A percentile compares a stretch with the other conserved stretches of the same genome.
These are phyloP conservation scores for zebrafish (Danio rerio) DNA, from an alignment of 2,113 vertebrate genomes.

Conservation along the genomic window DNA sequence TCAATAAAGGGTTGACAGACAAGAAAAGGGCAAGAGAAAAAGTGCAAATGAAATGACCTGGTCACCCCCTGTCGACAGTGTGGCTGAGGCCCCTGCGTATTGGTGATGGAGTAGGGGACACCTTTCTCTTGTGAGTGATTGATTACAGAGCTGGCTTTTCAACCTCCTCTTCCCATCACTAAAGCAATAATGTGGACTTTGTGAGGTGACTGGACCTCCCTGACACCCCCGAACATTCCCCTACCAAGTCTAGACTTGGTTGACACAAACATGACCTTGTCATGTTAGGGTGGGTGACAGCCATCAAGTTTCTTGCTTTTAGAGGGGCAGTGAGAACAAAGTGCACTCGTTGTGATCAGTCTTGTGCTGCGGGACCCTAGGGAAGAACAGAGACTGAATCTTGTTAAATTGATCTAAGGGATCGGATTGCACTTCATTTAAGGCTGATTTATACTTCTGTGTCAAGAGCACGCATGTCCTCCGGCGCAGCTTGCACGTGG, in stretches of 20 bases:
- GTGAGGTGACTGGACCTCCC: slow-evolving; percentile 31
- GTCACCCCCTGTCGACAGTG: slow-evolving; percentile 22
- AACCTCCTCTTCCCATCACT: slow-evolving; percentile 45
- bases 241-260: slow-evolving; percentile 49
- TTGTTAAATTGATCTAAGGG: slow-evolving; percentile 40
- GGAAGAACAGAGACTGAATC: slow-evolving; percentile 3
- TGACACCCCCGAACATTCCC: slow-evolving; percentile 20
- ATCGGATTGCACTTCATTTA: background rate
- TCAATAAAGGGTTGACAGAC: background rate
- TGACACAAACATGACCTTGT: slow-evolving; percentile 52
- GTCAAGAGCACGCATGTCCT: no score
- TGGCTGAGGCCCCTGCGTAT: slow-evolving; percentile 28
- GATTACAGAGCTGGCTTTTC: slow-evolving; percentile 48
- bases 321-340: background rate
- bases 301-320: slow-evolving; percentile 14
- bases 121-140: slow-evolving; percentile 49
- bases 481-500: no score
- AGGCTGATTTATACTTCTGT: no score
- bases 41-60: slow-evolving; percentile 30
- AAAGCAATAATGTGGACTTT: slow-evolving; percentile 18
- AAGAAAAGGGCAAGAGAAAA: background rate
- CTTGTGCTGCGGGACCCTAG: background rate
- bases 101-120: slow-evolving; percentile 36
- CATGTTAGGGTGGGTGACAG: background rate
- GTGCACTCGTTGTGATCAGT: slow-evolving; percentile 37